Evolutionary conservation across 2,888 invertebrate species (phyloP).

Genomic region (Sialis lutaria): DNA sequence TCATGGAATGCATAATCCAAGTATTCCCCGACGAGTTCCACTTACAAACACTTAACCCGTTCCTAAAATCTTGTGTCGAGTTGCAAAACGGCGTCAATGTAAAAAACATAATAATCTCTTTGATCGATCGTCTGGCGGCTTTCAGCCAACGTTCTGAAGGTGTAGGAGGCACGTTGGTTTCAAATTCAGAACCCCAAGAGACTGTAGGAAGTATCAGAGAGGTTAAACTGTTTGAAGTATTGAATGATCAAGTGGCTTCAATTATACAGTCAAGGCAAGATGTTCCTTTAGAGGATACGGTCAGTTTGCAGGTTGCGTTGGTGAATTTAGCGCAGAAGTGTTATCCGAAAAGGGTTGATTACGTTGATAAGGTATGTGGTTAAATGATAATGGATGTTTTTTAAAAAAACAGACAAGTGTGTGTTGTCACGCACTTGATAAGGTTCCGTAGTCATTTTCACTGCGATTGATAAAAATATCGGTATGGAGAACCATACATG

Average conservation of each 20-base stretch:
- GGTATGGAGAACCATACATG: no score
- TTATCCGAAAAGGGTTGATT: slow-evolving; percentile 86
- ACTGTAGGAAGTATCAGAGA: slow-evolving; percentile 46
- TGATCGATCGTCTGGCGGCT: slow-evolving; percentile 79
- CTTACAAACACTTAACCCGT: slow-evolving; percentile 83
- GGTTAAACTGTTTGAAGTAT: slow-evolving; percentile 92
- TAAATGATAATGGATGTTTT: no score
- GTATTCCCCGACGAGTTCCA: slow-evolving; percentile 99
- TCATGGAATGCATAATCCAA: slow-evolving; percentile 99
- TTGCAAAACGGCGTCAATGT: slow-evolving; percentile 91
- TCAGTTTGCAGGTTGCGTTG: slow-evolving; percentile 86
- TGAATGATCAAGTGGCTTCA: slow-evolving; percentile 91
- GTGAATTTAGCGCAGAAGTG: slow-evolving; percentile 91
- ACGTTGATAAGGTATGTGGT: slow-evolving; percentile 82
- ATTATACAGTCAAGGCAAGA: slow-evolving; percentile 87
- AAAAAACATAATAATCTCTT: slow-evolving; percentile 91
- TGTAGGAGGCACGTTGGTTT: slow-evolving; percentile 19
- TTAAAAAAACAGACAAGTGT: no score
- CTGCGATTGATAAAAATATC: no score
- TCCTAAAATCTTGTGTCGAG: slow-evolving; percentile 93
- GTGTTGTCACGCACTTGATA: no score
- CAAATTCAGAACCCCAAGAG: neutral
- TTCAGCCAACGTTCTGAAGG: slow-evolving; percentile 64
- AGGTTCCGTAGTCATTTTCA: no score
- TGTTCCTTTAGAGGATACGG: slow-evolving; percentile 91